Conservation (phyloP, 2,797 vertebrate genomes). For the Myotis findleyi region DNA sequence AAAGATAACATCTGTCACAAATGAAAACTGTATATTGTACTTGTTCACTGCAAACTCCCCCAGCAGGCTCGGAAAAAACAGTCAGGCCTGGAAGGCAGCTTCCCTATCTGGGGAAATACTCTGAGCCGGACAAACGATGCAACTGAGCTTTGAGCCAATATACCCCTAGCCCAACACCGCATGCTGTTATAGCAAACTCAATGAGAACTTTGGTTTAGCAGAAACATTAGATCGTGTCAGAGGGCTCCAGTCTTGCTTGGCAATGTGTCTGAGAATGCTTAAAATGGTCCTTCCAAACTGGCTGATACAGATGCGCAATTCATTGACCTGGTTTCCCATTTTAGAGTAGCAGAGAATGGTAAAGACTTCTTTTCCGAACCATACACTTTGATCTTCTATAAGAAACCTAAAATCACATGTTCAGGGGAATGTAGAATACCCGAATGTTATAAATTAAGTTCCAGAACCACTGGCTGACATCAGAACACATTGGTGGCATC, state of each 20-base stretch:
- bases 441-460: constrained; percentile 20
- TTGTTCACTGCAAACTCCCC: constrained; percentile 15
- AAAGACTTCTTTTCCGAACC: constrained; percentile 35
- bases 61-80: neutral
- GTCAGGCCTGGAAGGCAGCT: neutral
- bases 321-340: neutral
- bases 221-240: constrained; percentile 53
- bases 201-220: constrained; percentile 41
- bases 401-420: constrained; percentile 33
- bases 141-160: constrained; percentile 8
- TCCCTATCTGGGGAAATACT: neutral
- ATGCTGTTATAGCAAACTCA: neutral
- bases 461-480: neutral
- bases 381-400: constrained; percentile 30
- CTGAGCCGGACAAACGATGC: neutral
- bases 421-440: constrained; percentile 23
- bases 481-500: neutral
- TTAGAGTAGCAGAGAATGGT: neutral
- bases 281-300: constrained; percentile 25
- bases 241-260: constrained; percentile 48
- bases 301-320: neutral
- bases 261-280: constrained; percentile 64
- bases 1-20: constrained; percentile 70
- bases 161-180: neutral
- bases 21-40: constrained; percentile 41